Conservation (phyloP, 2,797 vertebrate species). For the Macropus fuliginosus region DNA sequence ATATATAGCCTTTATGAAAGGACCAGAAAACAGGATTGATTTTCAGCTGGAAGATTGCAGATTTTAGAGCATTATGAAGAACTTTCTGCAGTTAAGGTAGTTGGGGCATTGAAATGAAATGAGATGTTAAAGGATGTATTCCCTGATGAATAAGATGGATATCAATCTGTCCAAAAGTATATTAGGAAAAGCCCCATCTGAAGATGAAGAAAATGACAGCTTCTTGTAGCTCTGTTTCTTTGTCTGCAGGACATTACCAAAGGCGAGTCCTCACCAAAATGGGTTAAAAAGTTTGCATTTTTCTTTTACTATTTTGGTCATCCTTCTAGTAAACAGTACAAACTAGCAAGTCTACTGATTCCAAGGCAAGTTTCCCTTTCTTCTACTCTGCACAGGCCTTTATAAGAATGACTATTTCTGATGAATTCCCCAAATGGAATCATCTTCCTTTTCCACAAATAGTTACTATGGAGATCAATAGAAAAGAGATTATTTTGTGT, state of each 20-base stretch:
- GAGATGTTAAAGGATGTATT: slow-evolving; percentile 1
- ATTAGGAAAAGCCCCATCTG: neutral
- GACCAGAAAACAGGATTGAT: neutral
- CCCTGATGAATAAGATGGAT: neutral
- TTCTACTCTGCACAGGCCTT: neutral
- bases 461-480: neutral
- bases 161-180: neutral
- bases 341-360: neutral
- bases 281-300: neutral
- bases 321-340: neutral
- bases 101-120: neutral
- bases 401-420: neutral
- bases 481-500: neutral
- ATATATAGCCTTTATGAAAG: slow-evolving; percentile 1
- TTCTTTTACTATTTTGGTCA: slow-evolving; percentile 34
- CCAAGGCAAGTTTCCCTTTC: neutral
- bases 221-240: neutral
- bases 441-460: neutral
- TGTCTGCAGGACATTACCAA: neutral
- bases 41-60: slow-evolving; percentile 14
- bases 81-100: neutral
- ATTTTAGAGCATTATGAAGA: neutral
- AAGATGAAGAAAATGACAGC: neutral
- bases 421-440: slow-evolving; percentile 14
- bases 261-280: neutral